Base-by-base conservation (phyloP, 2,888 invertebrate species). In the Drosophila kambysellisi region DNA sequence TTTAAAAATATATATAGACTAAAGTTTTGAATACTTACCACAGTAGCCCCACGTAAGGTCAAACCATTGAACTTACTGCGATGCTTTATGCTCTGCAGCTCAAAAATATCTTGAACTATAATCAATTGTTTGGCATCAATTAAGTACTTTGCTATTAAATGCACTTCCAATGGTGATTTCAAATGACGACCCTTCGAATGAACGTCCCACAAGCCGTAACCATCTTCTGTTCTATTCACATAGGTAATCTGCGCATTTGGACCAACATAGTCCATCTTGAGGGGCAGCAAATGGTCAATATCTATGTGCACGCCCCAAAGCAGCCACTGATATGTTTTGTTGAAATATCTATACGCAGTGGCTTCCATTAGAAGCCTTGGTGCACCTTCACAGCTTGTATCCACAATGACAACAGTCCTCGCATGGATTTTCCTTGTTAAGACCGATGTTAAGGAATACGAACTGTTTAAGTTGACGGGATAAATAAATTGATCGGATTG, bases 251-350 rank as follows among this genome's bases (percentile, higher is more conserved):
- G 93, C 4, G 92, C 86, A 72, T 93, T 93, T 1, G 92, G 91
- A 0, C 92, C 92, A 17, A 92, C 52, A 39, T 89, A 90, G 17
- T 87, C 69, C 0, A 91, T 25, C 2, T 80, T 61, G 4, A 60
- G 20, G 0, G 86, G 81, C 20, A 85, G 50, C 41, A 92, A 52
- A 2, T 70, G 46, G 0, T 79, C 35, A 8, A 89, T 54, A 3
- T 79, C 79, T 17, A 8, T 25, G 17, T 81, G 81, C 1, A 76
- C 53, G 58, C 91, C 90, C 82, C 90, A 83, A 17, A 93, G 66
- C 15, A 93, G 48, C 93, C 93, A 93, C 43, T 91, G 91, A 70
- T 92, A 93, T 1, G 93, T 91, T 73, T 91, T 92, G 59, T 93
- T 93, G 39, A 91, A 92, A 70, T 85, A 92, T 39, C 72, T 76